phyloP scores from a whole-genome alignment of 1,140 invertebrate species.

The Scaptomyza pallida region DNA sequence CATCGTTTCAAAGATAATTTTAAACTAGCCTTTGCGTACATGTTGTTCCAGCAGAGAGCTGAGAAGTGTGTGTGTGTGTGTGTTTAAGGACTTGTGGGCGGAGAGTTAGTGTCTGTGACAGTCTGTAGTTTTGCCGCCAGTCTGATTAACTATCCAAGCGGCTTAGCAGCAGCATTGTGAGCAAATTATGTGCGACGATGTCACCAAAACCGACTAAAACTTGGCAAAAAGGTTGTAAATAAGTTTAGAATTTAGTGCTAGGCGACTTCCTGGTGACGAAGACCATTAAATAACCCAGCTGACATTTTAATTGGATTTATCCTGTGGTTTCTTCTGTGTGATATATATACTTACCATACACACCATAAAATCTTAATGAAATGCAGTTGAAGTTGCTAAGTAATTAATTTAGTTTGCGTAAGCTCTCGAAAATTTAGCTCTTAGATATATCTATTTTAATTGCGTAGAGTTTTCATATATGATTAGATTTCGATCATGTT shows the following conservation, averaged over 20 bases:
- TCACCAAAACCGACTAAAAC: too few species aligned
- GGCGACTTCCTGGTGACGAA: constrained; percentile 6
- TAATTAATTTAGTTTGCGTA: too few species aligned
- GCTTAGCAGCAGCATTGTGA: constrained; percentile 9
- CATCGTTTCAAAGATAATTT: constrained; percentile 37
- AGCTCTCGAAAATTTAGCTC: too few species aligned
- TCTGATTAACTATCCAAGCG: constrained; percentile 36
- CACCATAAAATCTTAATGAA: too few species aligned
- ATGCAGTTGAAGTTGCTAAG: too few species aligned
- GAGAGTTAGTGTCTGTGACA: constrained; percentile 10
- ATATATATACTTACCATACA: too few species aligned
- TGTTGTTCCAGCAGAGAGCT: not conserved
- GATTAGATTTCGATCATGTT: too few species aligned
- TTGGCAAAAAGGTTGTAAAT: not conserved
- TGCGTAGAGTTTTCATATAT: too few species aligned
- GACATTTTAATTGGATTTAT: constrained; percentile 12
- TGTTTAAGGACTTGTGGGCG: not conserved
- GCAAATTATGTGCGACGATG: constrained; percentile 10
- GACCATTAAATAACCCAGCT: constrained; percentile 6
- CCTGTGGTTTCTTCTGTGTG: not conserved
- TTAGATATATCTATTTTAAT: too few species aligned
- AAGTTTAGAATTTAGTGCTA: constrained; percentile 9
- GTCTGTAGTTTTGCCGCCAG: constrained; percentile 11
- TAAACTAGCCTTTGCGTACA: constrained; percentile 10
- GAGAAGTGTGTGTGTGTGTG: not conserved